Evolutionary conservation across 2,888 invertebrate species (phyloP).

Genomic region (Timandra comae): DNA sequence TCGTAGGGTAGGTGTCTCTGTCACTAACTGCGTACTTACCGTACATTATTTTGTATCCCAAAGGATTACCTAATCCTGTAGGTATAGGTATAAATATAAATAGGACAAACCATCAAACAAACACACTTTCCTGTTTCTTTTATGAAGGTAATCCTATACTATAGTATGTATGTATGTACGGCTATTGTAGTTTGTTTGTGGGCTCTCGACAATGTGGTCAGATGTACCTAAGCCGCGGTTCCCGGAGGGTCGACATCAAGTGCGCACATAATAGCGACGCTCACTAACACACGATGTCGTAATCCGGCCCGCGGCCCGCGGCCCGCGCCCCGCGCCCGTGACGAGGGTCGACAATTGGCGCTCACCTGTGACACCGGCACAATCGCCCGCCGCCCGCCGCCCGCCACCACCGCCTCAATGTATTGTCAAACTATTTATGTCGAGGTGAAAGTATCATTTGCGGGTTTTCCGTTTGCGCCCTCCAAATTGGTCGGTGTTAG

Average conservation of each 20-base stretch:
- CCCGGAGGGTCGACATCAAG: conserved; percentile 21
- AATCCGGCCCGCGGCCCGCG: conserved; percentile 31
- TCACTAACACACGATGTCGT: conserved; percentile 26
- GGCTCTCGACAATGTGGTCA: too few species aligned
- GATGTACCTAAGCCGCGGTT: too few species aligned
- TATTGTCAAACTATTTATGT: conserved; percentile 26
- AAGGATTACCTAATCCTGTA: too few species aligned
- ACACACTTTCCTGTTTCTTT: too few species aligned
- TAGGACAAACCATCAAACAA: too few species aligned
- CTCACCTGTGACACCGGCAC: conserved; percentile 39
- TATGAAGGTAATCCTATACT: too few species aligned
- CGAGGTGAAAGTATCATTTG: conserved; percentile 5
- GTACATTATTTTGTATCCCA: too few species aligned
- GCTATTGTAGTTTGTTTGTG: too few species aligned
- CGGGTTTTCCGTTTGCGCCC: not conserved
- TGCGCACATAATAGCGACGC: conserved; percentile 23
- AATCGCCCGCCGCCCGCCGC: conserved; percentile 20
- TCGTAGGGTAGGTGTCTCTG: too few species aligned
- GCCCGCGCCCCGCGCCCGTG: conserved; percentile 14
- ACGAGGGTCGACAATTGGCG: conserved; percentile 47
- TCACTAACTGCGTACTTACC: too few species aligned
- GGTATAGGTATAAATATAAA: too few species aligned
- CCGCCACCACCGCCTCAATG: conserved; percentile 25
- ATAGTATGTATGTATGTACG: too few species aligned
- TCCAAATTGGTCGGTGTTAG: not conserved